Base-by-base conservation (phyloP, 2,888 invertebrate species). In the Caenorhabditis doughertyi region DNA sequence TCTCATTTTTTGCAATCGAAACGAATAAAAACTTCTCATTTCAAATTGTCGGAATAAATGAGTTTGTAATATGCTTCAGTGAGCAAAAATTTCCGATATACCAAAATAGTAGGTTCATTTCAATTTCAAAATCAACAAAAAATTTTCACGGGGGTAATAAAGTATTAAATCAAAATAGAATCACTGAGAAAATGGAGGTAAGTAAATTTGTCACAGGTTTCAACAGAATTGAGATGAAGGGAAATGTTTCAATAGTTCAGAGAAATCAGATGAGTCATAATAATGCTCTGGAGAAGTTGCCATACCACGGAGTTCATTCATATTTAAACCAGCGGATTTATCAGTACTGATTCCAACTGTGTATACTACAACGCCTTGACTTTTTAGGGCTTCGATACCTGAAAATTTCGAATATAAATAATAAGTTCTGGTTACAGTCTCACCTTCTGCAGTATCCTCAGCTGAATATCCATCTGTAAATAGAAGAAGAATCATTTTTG, bases 391-490 rank as follows among this genome's bases (percentile, higher is more conserved):
- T 29, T 81, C 77, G 21, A 80, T 72, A 9, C 85, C 85, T 82
- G 49, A 1, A 74, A 35, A 35, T 13, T 32, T 32, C 9, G 2
- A 11, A 16, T 9, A 21, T 35, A n/a, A n/a, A n/a, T n/a, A n/a
- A n/a, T n/a, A n/a, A n/a, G n/a, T n/a, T n/a, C n/a, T n/a, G n/a
- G n/a, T n/a, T n/a, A n/a, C n/a, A n/a, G 1, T 8, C n/a, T 18
- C 60, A 83, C 84, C 84, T 80, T 76, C 67, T n/a, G 64, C 11
- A 4, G 85, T 84, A 44, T 81, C 79, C 29, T 85, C 85, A 1
- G 81, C 73, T 49, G 80, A 79, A 56, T 82, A 85, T 21, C 85
- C 85, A 58, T 85, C 85, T 2, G 85, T 84, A 49, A 85, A 85
- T 16, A 85, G 16, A 0, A 85, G 56, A 0, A 85, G 25, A 13